Evolutionary conservation across 1,140 invertebrate species (phyloP).

Genomic region (Pogonognathellus flavescens): DNA sequence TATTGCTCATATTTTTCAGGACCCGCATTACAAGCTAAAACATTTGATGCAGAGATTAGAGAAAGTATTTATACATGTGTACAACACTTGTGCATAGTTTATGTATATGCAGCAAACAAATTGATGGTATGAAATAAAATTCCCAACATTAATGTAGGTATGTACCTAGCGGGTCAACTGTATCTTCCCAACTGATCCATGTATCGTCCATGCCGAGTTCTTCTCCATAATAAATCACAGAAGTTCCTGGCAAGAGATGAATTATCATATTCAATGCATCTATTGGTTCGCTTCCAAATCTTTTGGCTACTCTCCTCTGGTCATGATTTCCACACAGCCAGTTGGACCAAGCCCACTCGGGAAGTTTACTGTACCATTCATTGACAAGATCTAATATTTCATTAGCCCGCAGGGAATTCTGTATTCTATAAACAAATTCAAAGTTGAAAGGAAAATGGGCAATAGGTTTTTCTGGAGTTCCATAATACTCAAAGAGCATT

Average conservation of each 20-base stretch:
- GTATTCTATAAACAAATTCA: constrained; percentile 72
- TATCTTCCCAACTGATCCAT: constrained; percentile 57
- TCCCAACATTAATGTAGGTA: too few relatives aligned
- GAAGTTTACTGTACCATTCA: not conserved
- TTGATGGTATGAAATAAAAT: too few relatives aligned
- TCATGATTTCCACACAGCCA: constrained; percentile 80
- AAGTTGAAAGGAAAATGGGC: constrained; percentile 70
- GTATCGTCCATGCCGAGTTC: constrained; percentile 80
- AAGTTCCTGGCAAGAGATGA: constrained; percentile 80
- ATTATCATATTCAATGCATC: constrained; percentile 79
- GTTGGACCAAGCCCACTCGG: constrained; percentile 71
- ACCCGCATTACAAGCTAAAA: constrained; percentile 70
- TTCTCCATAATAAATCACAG: constrained; percentile 85
- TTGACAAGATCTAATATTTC: constrained; percentile 68
- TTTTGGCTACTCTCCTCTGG: constrained; percentile 73
- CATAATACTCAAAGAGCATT: constrained; percentile 77
- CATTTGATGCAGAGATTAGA: constrained; percentile 70
- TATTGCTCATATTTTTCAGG: constrained; percentile 72
- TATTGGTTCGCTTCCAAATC: constrained; percentile 74
- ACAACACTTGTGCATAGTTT: too few relatives aligned
- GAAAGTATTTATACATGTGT: constrained; percentile 71
- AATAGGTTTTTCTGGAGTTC: constrained; percentile 72
- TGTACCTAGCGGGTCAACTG: constrained; percentile 70
- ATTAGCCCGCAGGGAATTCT: constrained; percentile 75
- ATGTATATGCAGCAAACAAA: too few relatives aligned